Evolutionary conservation across 2,113 vertebrate species (phyloP), one percentile per base, ranked within the genome.

Genomic region (Hiodon tergisus): DNA sequence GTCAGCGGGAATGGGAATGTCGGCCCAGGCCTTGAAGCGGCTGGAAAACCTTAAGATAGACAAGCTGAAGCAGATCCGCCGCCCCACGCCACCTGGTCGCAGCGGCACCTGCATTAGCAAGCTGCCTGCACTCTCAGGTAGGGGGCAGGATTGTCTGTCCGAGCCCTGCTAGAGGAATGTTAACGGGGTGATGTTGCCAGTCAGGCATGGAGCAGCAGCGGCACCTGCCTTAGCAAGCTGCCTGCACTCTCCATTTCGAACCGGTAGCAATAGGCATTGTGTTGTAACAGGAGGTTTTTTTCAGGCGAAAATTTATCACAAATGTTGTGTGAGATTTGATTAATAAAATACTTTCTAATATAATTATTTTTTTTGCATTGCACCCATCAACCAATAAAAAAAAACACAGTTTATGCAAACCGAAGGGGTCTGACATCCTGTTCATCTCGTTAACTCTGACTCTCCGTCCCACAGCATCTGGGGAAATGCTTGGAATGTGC

Each of bases 31-130:
- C 6, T 89, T 99, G 9, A 95, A 93, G 81, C 93, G 94, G 73
- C 87, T 98, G 11, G 96, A 98, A 76, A 96, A 97, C 78, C 91
- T 98, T 31, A 96, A 97, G 88, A 95, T 98, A 13, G 96, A 98
- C 86, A 96, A 95, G 4, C 84, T 95, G 73, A 95, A 94, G 83
- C 96, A 98, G 75, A 90, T 98, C 77, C 93, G 94, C 62, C 92
- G 94, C 47, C 85, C 91, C 0, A 86, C 90, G 0, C 88, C 90
- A 8, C 87, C 94, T 3, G 57, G 82, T 8, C 93, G 93, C 60
- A 84, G 90, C 6, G 79, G 50, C 50, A 52, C 16, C 91, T 73
- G 75, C 51, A 85, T 61, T 69, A 89, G 77, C 86, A 96, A 91
- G 79, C 89, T 98, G 68, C 96, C 96, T 0, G 86, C 93, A 54